Conservation (phyloP, 1,140 invertebrate genomes). For the Lethrus apterus region DNA sequence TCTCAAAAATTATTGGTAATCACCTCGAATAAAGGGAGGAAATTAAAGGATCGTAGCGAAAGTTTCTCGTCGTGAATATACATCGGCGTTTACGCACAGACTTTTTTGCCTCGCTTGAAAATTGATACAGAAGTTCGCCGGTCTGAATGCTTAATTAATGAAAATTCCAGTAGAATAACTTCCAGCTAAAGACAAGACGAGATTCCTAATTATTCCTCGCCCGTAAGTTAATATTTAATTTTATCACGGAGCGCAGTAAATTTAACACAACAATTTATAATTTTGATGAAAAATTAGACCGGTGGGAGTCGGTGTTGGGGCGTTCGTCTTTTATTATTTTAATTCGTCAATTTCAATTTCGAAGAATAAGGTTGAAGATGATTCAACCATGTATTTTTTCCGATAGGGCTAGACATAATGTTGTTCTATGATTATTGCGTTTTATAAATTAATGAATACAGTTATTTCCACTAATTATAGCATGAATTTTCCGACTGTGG, state of each 20-base stretch:
- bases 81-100: background rate
- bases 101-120: background rate
- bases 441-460: too few relatives aligned
- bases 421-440: too few relatives aligned
- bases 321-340: slow-evolving; percentile 6
- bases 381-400: too few relatives aligned
- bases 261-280: slow-evolving; percentile 37
- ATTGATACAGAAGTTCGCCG: slow-evolving; percentile 16
- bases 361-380: too few relatives aligned
- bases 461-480: too few relatives aligned
- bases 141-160: slow-evolving; percentile 37
- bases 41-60: slow-evolving; percentile 2
- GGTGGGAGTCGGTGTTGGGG: slow-evolving; percentile 18
- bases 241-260: slow-evolving; percentile 34
- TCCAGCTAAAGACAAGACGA: slow-evolving; percentile 29
- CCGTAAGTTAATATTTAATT: slow-evolving; percentile 40
- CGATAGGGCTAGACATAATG: too few relatives aligned
- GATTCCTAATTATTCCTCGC: slow-evolving; percentile 37
- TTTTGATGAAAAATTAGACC: slow-evolving; percentile 35
- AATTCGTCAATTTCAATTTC: too few relatives aligned
- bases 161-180: slow-evolving; percentile 35
- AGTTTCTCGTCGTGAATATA: background rate
- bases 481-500: too few relatives aligned
- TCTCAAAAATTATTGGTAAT: slow-evolving; percentile 8
- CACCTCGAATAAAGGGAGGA: slow-evolving; percentile 8